A percentile compares a stretch with the other conserved stretches of the same genome.
These are phyloP conservation scores for Lycaon pictus DNA, from an alignment of 2,113 vertebrate genomes.

Conservation along the genomic window DNA sequence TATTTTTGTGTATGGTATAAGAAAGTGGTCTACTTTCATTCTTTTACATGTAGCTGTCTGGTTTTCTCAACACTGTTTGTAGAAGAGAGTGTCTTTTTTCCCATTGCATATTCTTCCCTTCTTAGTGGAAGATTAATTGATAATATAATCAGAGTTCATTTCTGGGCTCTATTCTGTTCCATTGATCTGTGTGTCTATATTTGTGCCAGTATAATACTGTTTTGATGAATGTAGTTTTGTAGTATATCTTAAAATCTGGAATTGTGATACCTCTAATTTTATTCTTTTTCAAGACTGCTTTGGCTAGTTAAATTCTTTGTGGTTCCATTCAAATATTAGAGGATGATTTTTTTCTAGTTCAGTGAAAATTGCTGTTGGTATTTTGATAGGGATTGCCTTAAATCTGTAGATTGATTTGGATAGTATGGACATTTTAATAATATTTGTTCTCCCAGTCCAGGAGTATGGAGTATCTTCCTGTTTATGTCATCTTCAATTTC, in stretches of 20 bases:
- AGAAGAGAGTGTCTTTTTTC: no score
- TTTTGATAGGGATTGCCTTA: neutral
- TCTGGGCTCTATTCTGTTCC: neutral
- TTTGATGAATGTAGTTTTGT: neutral
- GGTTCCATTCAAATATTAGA: neutral
- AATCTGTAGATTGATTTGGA: neutral
- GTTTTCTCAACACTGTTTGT: no score
- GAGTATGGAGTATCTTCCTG: neutral
- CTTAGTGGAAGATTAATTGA: no score
- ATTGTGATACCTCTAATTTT: neutral
- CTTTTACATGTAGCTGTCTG: no score
- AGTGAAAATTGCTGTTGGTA: neutral
- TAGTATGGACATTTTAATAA: neutral
- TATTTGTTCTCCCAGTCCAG: neutral
- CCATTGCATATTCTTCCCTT: no score
- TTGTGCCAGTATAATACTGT: neutral
- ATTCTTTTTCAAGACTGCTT: neutral
- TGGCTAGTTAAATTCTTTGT: neutral
- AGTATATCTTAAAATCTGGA: neutral
- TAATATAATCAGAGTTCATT: no score
- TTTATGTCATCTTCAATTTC: neutral
- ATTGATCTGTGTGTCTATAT: neutral
- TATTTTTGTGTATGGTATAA: no score
- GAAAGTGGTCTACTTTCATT: no score
- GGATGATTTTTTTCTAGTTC: neutral